A percentile compares a stretch with the other conserved stretches of the same genome.
phyloP scores from a whole-genome alignment of 2,797 vertebrate genomes.

The Pipistrellus kuhlii region DNA sequence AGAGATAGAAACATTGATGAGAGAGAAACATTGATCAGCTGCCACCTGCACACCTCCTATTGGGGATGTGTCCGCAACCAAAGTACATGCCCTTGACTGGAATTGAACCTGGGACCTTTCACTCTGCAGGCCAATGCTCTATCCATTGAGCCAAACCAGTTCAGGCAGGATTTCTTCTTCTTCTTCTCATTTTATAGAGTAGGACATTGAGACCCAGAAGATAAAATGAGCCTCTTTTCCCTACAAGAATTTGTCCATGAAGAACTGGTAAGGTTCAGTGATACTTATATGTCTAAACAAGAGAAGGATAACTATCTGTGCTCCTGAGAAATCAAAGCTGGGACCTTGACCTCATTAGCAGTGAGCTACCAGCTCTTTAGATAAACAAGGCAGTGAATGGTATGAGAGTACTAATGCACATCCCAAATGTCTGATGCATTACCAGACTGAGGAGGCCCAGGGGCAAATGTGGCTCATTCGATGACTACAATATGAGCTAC shows the following conservation, averaged over 20 bases:
- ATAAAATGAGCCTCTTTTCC: conserved; percentile 39
- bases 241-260: conserved; percentile 32
- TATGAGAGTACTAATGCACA: conserved; percentile 66
- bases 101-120: too few species aligned
- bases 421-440: conserved; percentile 67
- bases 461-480: conserved; percentile 77
- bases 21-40: too few species aligned
- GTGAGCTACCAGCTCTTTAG: conserved; percentile 65
- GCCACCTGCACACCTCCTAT: too few species aligned
- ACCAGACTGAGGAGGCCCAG: conserved; percentile 66
- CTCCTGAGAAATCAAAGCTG: conserved; percentile 65
- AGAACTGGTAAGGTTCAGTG: conserved; percentile 60
- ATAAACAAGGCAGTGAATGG: conserved; percentile 49
- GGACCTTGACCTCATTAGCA: conserved; percentile 68
- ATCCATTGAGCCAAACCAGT: too few species aligned
- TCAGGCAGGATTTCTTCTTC: too few species aligned
- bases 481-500: conserved; percentile 76
- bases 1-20: too few species aligned
- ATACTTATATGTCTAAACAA: conserved; percentile 65
- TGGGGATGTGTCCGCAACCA: too few species aligned
- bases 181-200: conserved; percentile 13
- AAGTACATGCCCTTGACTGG: too few species aligned
- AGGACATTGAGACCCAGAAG: conserved; percentile 30
- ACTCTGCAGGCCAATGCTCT: too few species aligned
- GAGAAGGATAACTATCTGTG: conserved; percentile 58